Conservation (phyloP, 1,140 invertebrate species). For the Lasioglossum baleicum region DNA sequence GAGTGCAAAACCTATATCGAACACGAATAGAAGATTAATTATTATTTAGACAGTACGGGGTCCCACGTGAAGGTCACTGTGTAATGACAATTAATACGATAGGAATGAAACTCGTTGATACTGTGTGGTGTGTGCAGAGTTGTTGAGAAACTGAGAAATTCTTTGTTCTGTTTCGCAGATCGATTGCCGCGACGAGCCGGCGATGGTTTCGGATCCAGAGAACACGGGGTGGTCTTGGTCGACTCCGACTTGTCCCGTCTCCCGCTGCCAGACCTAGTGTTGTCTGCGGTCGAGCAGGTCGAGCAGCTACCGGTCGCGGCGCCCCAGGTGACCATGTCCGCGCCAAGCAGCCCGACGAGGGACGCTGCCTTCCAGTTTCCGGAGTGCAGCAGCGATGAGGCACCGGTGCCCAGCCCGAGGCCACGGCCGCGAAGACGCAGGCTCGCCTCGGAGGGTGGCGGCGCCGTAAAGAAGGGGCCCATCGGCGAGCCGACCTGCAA, state of each 20-base stretch:
- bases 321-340: constrained; percentile 77
- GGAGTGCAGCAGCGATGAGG: constrained; percentile 67
- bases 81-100: too few relatives aligned
- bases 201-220: constrained; percentile 61
- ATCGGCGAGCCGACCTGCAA: constrained; percentile 33
- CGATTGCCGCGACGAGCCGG: constrained; percentile 71
- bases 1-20: too few relatives aligned
- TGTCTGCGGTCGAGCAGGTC: constrained; percentile 75
- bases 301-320: constrained; percentile 73
- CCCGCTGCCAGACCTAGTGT: constrained; percentile 75
- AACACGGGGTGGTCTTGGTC: constrained; percentile 72
- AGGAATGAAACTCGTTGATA: too few relatives aligned
- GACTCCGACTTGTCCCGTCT: constrained; percentile 74
- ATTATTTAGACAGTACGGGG: too few relatives aligned
- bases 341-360: constrained; percentile 76
- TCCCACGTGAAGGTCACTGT: too few relatives aligned
- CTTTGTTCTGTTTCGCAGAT: constrained; percentile 61
- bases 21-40: too few relatives aligned
- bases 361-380: constrained; percentile 78
- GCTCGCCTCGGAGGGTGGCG: constrained; percentile 71
- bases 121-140: too few relatives aligned
- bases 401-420: constrained; percentile 75
- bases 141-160: not conserved
- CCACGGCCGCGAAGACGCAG: constrained; percentile 76
- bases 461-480: constrained; percentile 41